A percentile compares a stretch with the other conserved stretches of the same genome.
Conservation (phyloP, 1,140 invertebrate species). For the Hylyphantes graminicola region DNA sequence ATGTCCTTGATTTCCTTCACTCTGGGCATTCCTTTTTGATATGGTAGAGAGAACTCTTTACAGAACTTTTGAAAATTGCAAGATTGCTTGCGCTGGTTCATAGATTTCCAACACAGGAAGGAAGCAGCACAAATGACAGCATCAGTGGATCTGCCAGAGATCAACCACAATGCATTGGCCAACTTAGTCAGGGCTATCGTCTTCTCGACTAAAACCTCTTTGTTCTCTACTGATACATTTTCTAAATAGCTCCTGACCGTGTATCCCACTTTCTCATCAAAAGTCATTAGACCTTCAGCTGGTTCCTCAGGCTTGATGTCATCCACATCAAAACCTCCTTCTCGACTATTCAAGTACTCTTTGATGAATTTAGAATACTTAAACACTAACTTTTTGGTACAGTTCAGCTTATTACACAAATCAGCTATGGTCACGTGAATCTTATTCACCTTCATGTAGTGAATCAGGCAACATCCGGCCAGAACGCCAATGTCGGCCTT, state of each 20-base stretch:
- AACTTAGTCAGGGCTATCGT: conserved; percentile 12
- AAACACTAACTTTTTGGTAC: conserved; percentile 15
- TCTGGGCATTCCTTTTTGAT: neutral
- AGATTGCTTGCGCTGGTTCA: neutral
- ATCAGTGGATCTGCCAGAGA: conserved; percentile 7
- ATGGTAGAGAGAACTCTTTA: neutral
- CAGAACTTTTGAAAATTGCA: conserved; percentile 8
- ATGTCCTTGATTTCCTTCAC: conserved; percentile 8
- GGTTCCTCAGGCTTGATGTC: neutral
- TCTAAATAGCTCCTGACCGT: neutral
- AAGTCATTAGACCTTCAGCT: neutral
- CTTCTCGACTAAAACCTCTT: conserved; percentile 4
- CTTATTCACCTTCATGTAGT: neutral
- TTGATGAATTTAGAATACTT: conserved; percentile 27
- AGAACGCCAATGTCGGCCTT: conserved; percentile 20
- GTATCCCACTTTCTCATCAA: neutral
- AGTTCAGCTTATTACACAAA: conserved; percentile 3
- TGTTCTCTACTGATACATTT: neutral
- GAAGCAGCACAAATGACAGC: conserved; percentile 17
- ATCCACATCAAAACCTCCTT: neutral
- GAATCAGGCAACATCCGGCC: conserved; percentile 35
- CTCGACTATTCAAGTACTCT: neutral
- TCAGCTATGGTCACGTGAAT: neutral
- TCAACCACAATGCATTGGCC: conserved; percentile 27
- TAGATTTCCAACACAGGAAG: conserved; percentile 38